phyloP scores from a whole-genome alignment of 2,888 invertebrate genomes.

The Chymomyza caudatula region DNA sequence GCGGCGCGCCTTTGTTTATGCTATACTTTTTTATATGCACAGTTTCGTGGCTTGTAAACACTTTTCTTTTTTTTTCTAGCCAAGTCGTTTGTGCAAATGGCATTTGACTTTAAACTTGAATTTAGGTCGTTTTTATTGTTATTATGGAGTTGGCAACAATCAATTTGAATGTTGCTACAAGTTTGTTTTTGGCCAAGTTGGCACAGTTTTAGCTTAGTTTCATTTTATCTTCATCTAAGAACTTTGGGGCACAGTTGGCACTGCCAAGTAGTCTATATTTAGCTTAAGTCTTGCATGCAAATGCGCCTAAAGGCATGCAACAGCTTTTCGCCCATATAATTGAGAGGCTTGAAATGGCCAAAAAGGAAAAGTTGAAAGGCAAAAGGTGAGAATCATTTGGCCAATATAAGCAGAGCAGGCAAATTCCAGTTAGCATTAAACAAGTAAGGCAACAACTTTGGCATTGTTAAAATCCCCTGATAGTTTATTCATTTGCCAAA shows the following conservation, averaged over 20 bases:
- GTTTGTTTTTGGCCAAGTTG: neutral
- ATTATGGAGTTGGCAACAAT: neutral
- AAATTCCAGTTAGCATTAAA: too few relatives aligned
- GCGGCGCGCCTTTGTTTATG: constrained; percentile 56
- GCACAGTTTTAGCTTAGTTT: neutral
- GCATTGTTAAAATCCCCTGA: too few relatives aligned
- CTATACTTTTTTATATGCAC: constrained; percentile 27
- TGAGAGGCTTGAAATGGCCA: too few relatives aligned
- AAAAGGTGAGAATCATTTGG: constrained; percentile 8
- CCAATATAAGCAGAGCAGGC: too few relatives aligned
- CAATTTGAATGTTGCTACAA: neutral
- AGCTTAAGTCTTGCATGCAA: neutral
- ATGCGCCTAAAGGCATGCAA: constrained; percentile 34
- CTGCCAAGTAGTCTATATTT: neutral
- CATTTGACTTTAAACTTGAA: neutral
- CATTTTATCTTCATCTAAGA: neutral
- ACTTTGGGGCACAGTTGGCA: neutral
- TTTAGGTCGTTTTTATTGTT: neutral
- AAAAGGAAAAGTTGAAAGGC: too few relatives aligned
- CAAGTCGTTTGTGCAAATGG: neutral
- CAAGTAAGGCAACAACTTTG: too few relatives aligned
- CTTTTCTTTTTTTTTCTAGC: too few relatives aligned
- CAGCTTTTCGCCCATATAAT: constrained; percentile 25
- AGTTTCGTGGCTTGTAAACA: constrained; percentile 6
- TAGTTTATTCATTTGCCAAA: too few relatives aligned